Conservation (phyloP, 2,797 vertebrate genomes). For the Gymnopithys bicolor region DNA sequence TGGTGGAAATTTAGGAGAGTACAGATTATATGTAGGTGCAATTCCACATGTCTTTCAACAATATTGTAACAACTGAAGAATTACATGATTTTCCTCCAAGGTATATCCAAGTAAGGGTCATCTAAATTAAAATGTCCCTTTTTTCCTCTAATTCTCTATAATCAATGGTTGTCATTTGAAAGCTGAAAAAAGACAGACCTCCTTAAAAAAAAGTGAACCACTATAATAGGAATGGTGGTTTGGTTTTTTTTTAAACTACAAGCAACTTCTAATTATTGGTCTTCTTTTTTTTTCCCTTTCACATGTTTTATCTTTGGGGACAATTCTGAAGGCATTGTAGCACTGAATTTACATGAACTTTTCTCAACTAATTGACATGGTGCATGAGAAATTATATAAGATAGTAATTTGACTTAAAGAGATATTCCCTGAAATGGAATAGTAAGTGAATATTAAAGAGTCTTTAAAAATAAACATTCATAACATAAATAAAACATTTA, state of each 20-base stretch:
- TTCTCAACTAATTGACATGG: background rate
- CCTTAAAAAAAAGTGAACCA: background rate
- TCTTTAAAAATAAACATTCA: conserved; percentile 9
- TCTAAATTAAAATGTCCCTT: background rate
- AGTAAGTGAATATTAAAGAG: background rate
- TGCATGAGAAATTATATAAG: conserved; percentile 11
- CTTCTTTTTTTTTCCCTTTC: background rate
- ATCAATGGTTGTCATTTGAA: background rate
- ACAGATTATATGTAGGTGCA: background rate
- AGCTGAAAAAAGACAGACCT: background rate
- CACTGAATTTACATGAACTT: background rate
- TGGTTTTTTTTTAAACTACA: background rate
- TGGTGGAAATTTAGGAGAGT: background rate
- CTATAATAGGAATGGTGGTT: background rate
- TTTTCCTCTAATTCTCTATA: background rate
- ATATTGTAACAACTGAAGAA: background rate
- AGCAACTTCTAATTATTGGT: background rate
- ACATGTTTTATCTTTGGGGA: background rate
- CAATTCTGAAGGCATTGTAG: background rate
- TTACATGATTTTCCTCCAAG: background rate
- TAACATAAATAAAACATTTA: conserved; percentile 7
- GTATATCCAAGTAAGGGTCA: background rate
- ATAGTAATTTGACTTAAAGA: background rate
- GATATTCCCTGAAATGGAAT: background rate
- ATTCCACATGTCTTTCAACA: background rate